A percentile compares a stretch with the other conserved stretches of the same genome.
These are phyloP conservation scores for Gymnocheta viridis DNA, from an alignment of 2,888 invertebrate genomes.

Conservation along the genomic window DNA sequence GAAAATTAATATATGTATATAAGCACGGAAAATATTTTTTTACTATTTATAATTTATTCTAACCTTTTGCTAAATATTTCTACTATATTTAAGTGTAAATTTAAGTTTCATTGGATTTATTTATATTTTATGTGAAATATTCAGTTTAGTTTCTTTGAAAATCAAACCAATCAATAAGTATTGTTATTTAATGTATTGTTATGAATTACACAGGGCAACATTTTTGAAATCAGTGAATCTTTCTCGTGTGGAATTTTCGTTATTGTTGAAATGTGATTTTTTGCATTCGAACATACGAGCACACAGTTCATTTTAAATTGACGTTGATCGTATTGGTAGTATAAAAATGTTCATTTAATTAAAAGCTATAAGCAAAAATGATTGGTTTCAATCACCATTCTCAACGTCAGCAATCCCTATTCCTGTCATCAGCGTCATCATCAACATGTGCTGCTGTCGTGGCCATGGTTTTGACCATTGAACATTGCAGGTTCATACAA, in stretches of 20 bases:
- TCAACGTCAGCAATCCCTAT: constrained; percentile 10
- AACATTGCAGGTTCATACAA: not conserved
- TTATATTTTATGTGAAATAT: no score
- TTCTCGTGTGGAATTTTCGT: no score
- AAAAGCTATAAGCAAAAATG: constrained; percentile 63
- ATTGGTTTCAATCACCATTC: constrained; percentile 58
- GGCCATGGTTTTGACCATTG: constrained; percentile 42
- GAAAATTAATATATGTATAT: not conserved
- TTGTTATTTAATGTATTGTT: no score
- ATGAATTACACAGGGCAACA: no score
- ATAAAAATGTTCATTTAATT: constrained; percentile 66
- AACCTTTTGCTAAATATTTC: no score
- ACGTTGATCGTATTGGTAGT: constrained; percentile 22
- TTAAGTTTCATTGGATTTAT: no score
- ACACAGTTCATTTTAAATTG: constrained; percentile 47
- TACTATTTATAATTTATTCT: no score
- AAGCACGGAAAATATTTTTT: not conserved
- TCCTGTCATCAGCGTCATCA: not conserved
- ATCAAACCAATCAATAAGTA: constrained; percentile 34
- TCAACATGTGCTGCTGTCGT: constrained; percentile 1
- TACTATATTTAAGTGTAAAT: no score
- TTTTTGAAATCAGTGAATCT: no score
- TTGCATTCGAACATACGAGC: not conserved
- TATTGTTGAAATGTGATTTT: constrained; percentile 29
- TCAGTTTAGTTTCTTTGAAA: no score